Base-by-base conservation (phyloP, 1,140 invertebrate species). In the Ips nitidus region DNA sequence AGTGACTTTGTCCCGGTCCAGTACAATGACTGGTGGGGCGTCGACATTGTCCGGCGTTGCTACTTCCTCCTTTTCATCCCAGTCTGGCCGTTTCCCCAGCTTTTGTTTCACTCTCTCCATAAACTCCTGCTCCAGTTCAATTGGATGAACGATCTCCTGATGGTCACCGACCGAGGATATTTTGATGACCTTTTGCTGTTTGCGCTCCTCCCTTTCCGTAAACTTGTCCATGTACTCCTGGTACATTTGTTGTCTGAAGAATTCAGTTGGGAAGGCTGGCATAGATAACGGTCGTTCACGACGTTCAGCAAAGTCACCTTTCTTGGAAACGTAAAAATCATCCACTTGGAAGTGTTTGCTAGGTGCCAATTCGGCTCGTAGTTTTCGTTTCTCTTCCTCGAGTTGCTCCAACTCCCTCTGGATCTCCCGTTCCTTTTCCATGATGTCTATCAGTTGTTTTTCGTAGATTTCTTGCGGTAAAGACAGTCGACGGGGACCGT, bases 161-260 rank as follows among this genome's bases (percentile, higher is more conserved):
- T 41, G 45, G 40, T 72, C 70, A 38, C 69, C 75, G 45, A 41
- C 57, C 3, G 69, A 75, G 1, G 74, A 85, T 57, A 94, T 87
- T 82, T 92, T 92, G 22, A 94, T 89, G 8, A 93, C 84, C 80
- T 91, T 92, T 41, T 90, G 86, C 56, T 90, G 86, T 62, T 89
- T 90, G 41, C 92, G 84, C 75, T 93, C 87, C 71, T 90, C 87
- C n/a, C 91, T 84, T 79, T 92, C 90, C 1, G 88, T 84, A 59
- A 94, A 87, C 82, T 92, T 89, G 74, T 85, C 83, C 77, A 92
- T 86, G 80, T 92, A 94, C 79, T 94, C 92, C 69, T 90, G 85
- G 76, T 91, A 93, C 91, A 94, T 93, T 77, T 87, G 84, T 69
- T 89, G 86, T 4, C 90, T 84, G 75, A 92, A 87, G 45, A 85